Evolutionary conservation across 1,140 invertebrate genomes (phyloP), one percentile per base, ranked within the genome.

Genomic region (Caenorhabditis briggsae): DNA sequence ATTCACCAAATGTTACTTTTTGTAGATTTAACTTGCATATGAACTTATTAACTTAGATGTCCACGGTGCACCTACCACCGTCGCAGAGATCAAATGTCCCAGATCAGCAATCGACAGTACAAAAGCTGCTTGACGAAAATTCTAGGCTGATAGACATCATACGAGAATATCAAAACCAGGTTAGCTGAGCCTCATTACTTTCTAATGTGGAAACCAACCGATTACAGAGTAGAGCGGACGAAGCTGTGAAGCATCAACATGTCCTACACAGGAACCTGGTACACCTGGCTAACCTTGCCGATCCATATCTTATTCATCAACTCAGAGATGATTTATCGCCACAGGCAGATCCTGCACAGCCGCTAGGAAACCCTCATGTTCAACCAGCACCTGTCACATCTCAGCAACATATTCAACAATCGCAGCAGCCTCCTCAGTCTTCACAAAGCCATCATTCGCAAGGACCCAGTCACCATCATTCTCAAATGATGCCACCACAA

Each of bases 61-160:
- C 82, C 41, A 20, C 65, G 14, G 82, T 46, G 3, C 53, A 74
- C 6, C 11, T 55, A 33, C 33, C 46, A 3, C 43, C 46, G 1
- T 7, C 25, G 18, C 6, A 74, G n/a, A 25, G 82, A 9, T 18
- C 41, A 61, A 74, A 74, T 64, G 74, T 41, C 16, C n/a, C 70
- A 41, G 61, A 70, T 55, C 70, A 78, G 11, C 89, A 89, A 20
- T 61, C 87, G 5, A 91, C 82, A 0, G 83, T 91, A 16, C 86
- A 89, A 23, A 90, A 90, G 55, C 48, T 92, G 56, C 65, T 92
- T 18, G 90, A 90, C 46, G 91, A 92, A 83, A 92, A 92, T 83
- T 89, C 90, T 7, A 86, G 90, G 20, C 85, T 92, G 33, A 92
- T 92, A 50, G 86, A 89, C 48, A 87, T 85, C 8, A 91, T 91